Evolutionary conservation across 2,797 vertebrate species (phyloP).

Genomic region (Crax fasciolata): DNA sequence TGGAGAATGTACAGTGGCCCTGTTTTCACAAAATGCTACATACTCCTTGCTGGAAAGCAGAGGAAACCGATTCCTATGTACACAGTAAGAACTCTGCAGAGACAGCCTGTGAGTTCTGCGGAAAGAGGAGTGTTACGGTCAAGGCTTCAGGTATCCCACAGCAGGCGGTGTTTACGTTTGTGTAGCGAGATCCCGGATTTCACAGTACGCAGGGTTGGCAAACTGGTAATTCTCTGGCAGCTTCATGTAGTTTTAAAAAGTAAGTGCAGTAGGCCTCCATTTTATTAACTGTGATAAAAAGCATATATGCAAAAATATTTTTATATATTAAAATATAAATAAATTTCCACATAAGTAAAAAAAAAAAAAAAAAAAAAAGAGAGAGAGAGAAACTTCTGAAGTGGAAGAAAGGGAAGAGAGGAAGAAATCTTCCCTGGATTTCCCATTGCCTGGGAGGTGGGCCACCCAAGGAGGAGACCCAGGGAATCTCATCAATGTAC

Average conservation of each 20-base stretch:
- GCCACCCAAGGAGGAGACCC: background rate
- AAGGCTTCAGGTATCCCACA: slow-evolving; percentile 77
- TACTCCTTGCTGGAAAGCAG: slow-evolving; percentile 56
- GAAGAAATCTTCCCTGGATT: background rate
- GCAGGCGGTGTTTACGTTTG: slow-evolving; percentile 69
- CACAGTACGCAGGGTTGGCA: slow-evolving; percentile 74
- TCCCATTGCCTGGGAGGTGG: background rate
- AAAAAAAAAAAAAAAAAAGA: background rate
- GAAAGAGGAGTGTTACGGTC: slow-evolving; percentile 61
- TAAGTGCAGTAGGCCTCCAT: slow-evolving; percentile 73
- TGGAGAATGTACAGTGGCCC: slow-evolving; percentile 33
- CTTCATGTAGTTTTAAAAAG: slow-evolving; percentile 77
- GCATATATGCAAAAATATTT: slow-evolving; percentile 75
- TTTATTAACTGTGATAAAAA: slow-evolving; percentile 78
- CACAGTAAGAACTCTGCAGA: slow-evolving; percentile 50
- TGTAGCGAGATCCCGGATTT: slow-evolving; percentile 75
- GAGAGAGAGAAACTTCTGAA: background rate
- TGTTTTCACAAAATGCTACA: slow-evolving; percentile 35
- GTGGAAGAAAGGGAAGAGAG: background rate
- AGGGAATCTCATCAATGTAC: background rate
- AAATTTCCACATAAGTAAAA: too few species aligned
- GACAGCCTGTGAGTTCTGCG: slow-evolving; percentile 6
- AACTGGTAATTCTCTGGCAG: slow-evolving; percentile 79
- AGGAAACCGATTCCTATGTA: slow-evolving; percentile 49
- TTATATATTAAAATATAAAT: too few species aligned